Base-by-base conservation (phyloP, 2,113 vertebrate genomes). In the Ammodytes marinus region DNA sequence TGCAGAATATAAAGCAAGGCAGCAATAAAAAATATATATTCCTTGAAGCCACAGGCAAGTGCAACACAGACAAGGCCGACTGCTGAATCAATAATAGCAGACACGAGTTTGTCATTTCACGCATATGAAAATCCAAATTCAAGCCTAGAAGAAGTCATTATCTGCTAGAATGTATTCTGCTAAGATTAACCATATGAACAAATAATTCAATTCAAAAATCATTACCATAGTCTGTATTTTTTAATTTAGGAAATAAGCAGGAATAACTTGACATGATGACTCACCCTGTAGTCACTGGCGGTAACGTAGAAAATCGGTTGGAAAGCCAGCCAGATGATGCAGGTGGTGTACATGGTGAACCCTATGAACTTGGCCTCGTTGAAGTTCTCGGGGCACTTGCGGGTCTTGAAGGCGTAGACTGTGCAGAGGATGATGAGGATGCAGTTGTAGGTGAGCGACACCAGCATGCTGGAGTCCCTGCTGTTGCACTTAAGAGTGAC, bases 341-440 rank as follows among this genome's bases (percentile, higher is more conserved):
- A 99, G 58, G 98, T 99, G 2, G 98, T 99, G 88, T 99, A 99
- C 98, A 99, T 99, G 92, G 98, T 99, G 91, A 99, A 99, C 39
- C 98, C 98, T 0, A 99, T 99, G 94, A 99, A 99, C 92, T 99
- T 99, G 93, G 98, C 98, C 93, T 99, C 98, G 0, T 99, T 99
- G 95, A 99, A 99, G 93, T 99, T 99, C 88, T 99, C 98, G 0
- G 98, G 98, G 85, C 98, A 99, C 94, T 99, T 99, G 77, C 98
- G 95, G 54, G 98, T 99, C 96, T 99, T 99, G 94, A 99, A 99
- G 87, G 98, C 98, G 0, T 99, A 99, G 88, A 99, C 96, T 2
- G 98, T 99, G 95, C 98, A 99, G 80, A 99, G 96, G 27, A 99
- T 95, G 1, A 99, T 99, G 88, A 99, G 96, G 73, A 99, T 93